Evolutionary conservation across 2,888 invertebrate genomes (phyloP), one percentile per base, ranked within the genome.

Genomic region (Erebia ligea): DNA sequence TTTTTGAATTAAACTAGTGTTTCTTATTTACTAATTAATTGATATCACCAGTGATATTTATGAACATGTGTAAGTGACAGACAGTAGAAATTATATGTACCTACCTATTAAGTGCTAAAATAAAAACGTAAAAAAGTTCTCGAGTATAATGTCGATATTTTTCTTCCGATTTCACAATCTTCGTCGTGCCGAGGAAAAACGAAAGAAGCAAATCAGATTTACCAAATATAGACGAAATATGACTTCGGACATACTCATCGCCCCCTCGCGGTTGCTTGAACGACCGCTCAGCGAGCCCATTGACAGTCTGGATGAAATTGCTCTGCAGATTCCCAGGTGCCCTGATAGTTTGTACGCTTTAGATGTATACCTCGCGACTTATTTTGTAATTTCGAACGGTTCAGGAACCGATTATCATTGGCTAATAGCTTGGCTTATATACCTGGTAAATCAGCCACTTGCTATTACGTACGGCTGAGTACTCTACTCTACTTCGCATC

Each of bases 121-220:
- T n/a, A 54, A 21, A 61, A 50, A 15, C 54, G 54, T 54, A 10
- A 17, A 34, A n/a, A 62, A 21, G 40, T 34, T 34, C 6, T 34
- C 34, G 15, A 50, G 11, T 94, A 96, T 95, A 94, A 98, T 98
- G 98, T 98, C 98, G 95, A 96, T 98, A 95, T 98, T 98, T 95
- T 98, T 98, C 96, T 98, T 98, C 94, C 98, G 98, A 82, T 96
- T 98, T 89, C 98, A 97, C 95, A 97, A 97, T 94, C 95, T 97
- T 87, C 97, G 96, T 90, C 96, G 98, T 76, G 96, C 96, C 88
- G 97, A 97, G 93, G 97, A 97, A 90, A 88, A 84, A 65, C 84
- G 87, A 75, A 86, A 82, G 81, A 87, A 84, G 80, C 75, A 78
- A 75, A 81, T 76, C 76, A 82, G 80, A 78, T 82, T 80, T 76